Percentiles rank a stretch among this genome's conserved stretches.
These are phyloP conservation scores for Lethenteron camtschaticum DNA, from an alignment of 2,113 vertebrate genomes.

Conservation along the genomic window DNA sequence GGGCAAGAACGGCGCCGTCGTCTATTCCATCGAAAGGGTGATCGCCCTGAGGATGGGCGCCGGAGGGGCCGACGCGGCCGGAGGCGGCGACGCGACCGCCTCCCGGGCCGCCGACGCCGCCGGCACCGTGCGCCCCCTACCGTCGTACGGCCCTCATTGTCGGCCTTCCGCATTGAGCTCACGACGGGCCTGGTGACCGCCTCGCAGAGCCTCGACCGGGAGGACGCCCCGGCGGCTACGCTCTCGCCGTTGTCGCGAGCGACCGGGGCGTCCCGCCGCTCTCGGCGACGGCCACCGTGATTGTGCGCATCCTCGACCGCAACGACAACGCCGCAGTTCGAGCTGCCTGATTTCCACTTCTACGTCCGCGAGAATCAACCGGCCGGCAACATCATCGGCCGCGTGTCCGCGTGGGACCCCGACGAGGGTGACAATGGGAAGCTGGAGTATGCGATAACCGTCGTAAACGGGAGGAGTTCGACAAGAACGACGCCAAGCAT, in stretches of 20 bases:
- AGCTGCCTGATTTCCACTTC: slow-evolving; percentile 96
- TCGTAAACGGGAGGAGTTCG: background rate
- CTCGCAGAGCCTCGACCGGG: slow-evolving; percentile 83
- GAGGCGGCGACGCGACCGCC: slow-evolving; percentile 85
- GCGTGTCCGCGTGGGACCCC: slow-evolving; percentile 87
- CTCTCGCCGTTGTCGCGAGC: slow-evolving; percentile 81
- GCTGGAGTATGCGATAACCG: slow-evolving; percentile 79
- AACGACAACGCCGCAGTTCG: slow-evolving; percentile 97
- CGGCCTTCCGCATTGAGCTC: slow-evolving; percentile 83
- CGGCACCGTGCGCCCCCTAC: slow-evolving; percentile 47
- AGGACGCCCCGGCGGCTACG: slow-evolving; percentile 86
- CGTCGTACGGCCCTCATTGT: slow-evolving; percentile 5
- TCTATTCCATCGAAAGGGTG: slow-evolving; percentile 97
- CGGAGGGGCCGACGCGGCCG: slow-evolving; percentile 78
- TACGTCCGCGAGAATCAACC: slow-evolving; percentile 96
- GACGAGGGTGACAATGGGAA: slow-evolving; percentile 85
- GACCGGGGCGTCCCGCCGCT: slow-evolving; percentile 90
- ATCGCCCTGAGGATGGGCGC: slow-evolving; percentile 46
- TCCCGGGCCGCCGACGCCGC: slow-evolving; percentile 88
- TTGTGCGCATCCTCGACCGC: slow-evolving; percentile 84
- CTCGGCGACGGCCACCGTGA: slow-evolving; percentile 81
- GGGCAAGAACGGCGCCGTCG: slow-evolving; percentile 95
- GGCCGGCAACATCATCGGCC: slow-evolving; percentile 88
- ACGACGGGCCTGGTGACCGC: slow-evolving; percentile 91
- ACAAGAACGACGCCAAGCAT: no score